These are phyloP conservation scores for Neomonachus schauinslandi DNA, from an alignment of 2,113 vertebrate species.

Conservation along the genomic window DNA sequence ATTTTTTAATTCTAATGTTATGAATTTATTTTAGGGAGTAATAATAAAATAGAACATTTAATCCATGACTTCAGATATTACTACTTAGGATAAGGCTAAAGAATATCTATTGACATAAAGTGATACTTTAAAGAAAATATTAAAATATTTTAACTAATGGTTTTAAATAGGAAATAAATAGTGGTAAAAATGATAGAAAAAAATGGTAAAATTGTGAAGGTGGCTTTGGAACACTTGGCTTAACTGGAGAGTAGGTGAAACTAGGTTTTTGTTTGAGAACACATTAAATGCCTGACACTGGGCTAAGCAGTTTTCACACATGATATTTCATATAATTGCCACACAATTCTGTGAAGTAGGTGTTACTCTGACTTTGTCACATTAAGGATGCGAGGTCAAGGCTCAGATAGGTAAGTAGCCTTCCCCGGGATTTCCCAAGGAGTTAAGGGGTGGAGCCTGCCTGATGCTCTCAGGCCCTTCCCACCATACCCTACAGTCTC, in stretches of 20 bases:
- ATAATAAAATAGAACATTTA: slow-evolving; percentile 44
- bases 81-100: slow-evolving; percentile 1
- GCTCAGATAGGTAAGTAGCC: neutral
- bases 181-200: neutral
- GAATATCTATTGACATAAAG: slow-evolving; percentile 24
- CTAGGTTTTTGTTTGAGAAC: slow-evolving; percentile 36
- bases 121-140: slow-evolving; percentile 19
- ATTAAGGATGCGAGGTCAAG: neutral
- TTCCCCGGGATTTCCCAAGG: neutral
- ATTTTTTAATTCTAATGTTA: slow-evolving; percentile 22
- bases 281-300: neutral
- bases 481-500: neutral
- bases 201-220: neutral
- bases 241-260: neutral
- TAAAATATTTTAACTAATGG: slow-evolving; percentile 38
- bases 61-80: slow-evolving; percentile 26
- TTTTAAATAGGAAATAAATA: slow-evolving; percentile 29
- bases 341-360: neutral
- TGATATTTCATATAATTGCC: neutral
- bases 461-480: neutral
- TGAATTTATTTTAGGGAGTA: slow-evolving; percentile 52
- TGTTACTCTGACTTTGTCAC: neutral
- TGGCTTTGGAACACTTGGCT: neutral
- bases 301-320: neutral
- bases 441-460: neutral